Percentiles rank a stretch among this genome's conserved stretches.
Evolutionary conservation across 2,797 vertebrate species (phyloP).

Genomic region (Falco berigora): DNA sequence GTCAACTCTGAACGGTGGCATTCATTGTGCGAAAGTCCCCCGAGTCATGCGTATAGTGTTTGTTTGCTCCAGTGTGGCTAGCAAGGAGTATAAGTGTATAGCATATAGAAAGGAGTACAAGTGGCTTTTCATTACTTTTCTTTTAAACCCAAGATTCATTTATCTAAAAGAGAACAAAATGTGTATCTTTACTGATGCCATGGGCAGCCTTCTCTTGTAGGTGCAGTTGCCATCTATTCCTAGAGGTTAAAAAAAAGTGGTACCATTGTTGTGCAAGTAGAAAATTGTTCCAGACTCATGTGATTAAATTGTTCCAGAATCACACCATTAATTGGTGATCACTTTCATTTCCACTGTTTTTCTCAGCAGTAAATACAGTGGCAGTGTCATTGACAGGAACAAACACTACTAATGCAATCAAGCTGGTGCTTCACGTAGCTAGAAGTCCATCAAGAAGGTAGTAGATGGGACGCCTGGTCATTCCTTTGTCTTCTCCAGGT

Average conservation of each 20-base stretch:
- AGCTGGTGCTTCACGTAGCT: background rate
- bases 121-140: background rate
- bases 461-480: background rate
- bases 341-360: background rate
- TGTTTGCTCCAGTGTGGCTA: background rate
- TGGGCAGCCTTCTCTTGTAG: background rate
- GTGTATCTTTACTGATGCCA: background rate
- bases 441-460: background rate
- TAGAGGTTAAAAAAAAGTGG: background rate
- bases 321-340: background rate
- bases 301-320: background rate
- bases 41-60: accelerated
- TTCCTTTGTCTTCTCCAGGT: background rate
- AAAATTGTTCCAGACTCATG: background rate
- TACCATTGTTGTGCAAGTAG: background rate
- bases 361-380: background rate
- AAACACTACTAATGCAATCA: background rate
- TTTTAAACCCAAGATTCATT: background rate
- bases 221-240: background rate
- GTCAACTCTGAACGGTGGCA: background rate
- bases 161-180: background rate
- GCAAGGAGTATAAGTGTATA: background rate
- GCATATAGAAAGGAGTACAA: background rate
- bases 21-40: background rate
- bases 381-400: background rate